Conservation (phyloP, 2,888 invertebrate genomes). For the Caenorhabditis sp. region DNA sequence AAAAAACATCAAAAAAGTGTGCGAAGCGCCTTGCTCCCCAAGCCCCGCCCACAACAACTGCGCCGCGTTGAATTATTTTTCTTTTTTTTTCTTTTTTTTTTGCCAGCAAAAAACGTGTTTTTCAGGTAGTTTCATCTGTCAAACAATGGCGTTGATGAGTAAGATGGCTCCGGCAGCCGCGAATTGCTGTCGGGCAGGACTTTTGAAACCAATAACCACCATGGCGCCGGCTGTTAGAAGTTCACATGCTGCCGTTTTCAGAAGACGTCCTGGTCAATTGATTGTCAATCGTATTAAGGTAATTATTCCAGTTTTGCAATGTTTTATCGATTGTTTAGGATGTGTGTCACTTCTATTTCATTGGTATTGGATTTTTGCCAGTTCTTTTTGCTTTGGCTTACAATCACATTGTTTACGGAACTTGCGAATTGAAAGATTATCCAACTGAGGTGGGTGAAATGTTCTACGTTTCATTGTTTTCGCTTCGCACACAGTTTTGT, state of each 20-base stretch:
- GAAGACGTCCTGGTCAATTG: constrained; percentile 65
- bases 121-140: constrained; percentile 16
- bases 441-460: constrained; percentile 51
- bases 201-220: constrained; percentile 33
- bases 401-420: constrained; percentile 59
- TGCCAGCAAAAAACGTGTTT: neutral
- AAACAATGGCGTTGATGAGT: constrained; percentile 48
- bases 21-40: constrained; percentile 1
- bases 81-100: neutral
- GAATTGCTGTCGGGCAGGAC: constrained; percentile 13
- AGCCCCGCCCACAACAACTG: constrained; percentile 12
- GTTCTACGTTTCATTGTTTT: too few species aligned
- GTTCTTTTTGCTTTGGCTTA: constrained; percentile 52
- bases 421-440: constrained; percentile 63
- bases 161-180: constrained; percentile 47
- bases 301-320: neutral
- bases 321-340: constrained; percentile 42
- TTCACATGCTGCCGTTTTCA: constrained; percentile 63
- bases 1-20: constrained; percentile 7
- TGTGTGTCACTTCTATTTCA: constrained; percentile 64
- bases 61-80: constrained; percentile 1
- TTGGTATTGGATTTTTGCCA: constrained; percentile 65
- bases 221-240: constrained; percentile 45
- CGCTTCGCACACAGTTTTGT: too few species aligned
- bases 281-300: constrained; percentile 66